These are phyloP conservation scores for Xestia c-nigrum DNA, from an alignment of 2,888 invertebrate genomes.

Conservation along the genomic window DNA sequence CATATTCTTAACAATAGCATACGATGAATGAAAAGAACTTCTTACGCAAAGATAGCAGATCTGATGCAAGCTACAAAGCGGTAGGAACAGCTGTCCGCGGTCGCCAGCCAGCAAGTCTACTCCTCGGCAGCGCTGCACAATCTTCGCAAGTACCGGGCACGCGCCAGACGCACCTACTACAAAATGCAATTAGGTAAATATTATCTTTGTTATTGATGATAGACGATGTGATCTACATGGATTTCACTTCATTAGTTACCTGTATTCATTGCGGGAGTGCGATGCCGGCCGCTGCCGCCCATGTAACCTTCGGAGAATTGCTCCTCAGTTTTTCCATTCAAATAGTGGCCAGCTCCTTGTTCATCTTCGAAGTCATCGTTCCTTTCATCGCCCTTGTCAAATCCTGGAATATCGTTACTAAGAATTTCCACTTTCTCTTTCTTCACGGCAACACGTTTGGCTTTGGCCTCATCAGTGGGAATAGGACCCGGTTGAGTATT, in stretches of 20 bases:
- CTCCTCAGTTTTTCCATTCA: slow-evolving; percentile 88
- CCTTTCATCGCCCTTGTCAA: slow-evolving; percentile 81
- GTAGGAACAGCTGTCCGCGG: slow-evolving; percentile 91
- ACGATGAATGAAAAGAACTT: slow-evolving; percentile 61
- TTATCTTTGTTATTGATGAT: neutral
- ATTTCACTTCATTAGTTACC: slow-evolving; percentile 70
- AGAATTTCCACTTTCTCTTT: slow-evolving; percentile 88
- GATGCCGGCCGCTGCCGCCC: slow-evolving; percentile 88
- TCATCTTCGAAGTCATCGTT: slow-evolving; percentile 90
- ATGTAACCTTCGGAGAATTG: slow-evolving; percentile 92
- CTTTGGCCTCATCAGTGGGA: slow-evolving; percentile 83
- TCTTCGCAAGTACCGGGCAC: slow-evolving; percentile 92
- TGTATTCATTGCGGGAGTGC: slow-evolving; percentile 81
- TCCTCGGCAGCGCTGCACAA: slow-evolving; percentile 91
- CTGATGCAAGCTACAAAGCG: slow-evolving; percentile 94
- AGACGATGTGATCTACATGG: neutral
- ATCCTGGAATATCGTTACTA: slow-evolving; percentile 82
- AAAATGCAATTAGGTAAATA: slow-evolving; percentile 57
- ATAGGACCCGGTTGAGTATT: slow-evolving; percentile 73
- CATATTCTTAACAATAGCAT: neutral
- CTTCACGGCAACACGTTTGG: slow-evolving; percentile 91
- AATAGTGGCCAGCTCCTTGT: slow-evolving; percentile 89
- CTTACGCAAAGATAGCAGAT: slow-evolving; percentile 95
- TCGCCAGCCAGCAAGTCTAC: slow-evolving; percentile 91
- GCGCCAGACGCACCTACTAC: slow-evolving; percentile 81